Percentiles rank a stretch among this genome's conserved stretches.
Evolutionary conservation across 1,140 invertebrate genomes (phyloP).

Genomic region (Drosophila seguyi): DNA sequence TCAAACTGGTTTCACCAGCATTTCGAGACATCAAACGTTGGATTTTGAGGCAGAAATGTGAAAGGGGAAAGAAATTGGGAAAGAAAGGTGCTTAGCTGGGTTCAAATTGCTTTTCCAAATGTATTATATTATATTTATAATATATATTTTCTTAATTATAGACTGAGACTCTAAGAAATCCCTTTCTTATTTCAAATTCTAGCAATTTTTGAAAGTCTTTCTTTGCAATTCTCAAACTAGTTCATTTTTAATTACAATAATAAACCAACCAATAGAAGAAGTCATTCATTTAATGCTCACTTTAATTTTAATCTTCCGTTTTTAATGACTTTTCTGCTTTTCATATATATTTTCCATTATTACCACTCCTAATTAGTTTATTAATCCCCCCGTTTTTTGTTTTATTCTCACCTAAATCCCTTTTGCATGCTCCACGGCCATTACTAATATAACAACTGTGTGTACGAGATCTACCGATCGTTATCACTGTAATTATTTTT

Average conservation of each 20-base stretch:
- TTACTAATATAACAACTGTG: conserved; percentile 33
- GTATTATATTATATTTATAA: no score
- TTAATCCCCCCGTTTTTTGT: not conserved
- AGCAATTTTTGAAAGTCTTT: not conserved
- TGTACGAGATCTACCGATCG: conserved; percentile 51
- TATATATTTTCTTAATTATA: no score
- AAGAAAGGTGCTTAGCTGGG: not conserved
- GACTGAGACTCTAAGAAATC: not conserved
- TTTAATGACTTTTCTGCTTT: not conserved
- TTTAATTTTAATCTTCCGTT: not conserved
- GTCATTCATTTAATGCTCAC: not conserved
- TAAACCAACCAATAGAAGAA: not conserved
- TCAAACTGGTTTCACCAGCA: no score
- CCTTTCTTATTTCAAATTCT: not conserved
- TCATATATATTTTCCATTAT: not conserved
- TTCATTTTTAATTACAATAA: no score
- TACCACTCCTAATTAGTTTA: not conserved
- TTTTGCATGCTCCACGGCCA: conserved; percentile 58
- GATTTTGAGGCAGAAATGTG: conserved; percentile 2
- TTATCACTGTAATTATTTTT: conserved; percentile 69
- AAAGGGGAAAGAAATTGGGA: not conserved
- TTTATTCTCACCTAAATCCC: conserved; percentile 32
- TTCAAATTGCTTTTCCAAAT: not conserved
- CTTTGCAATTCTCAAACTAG: not conserved
- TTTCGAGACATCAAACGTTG: conserved; percentile 45